Evolutionary conservation across 2,797 vertebrate genomes (phyloP), one percentile per base, ranked within the genome.

Genomic region (Distichodus sexfasciatus): DNA sequence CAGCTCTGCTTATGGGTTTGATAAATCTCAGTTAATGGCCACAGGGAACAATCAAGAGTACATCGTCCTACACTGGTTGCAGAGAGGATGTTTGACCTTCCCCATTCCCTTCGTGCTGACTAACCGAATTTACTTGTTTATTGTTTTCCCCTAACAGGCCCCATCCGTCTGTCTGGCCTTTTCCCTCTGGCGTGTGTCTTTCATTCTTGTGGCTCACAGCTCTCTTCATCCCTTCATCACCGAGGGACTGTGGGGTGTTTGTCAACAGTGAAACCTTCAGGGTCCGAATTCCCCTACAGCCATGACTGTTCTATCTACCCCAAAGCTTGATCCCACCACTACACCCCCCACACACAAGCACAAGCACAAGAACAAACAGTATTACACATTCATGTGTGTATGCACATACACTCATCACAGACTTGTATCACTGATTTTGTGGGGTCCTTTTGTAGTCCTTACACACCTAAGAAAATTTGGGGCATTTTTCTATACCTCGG

Each of bases 41-140:
- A 0, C 41, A 11, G 55, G 36, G 75, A 69, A 75, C 77, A 75
- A 81, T 60, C 71, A 38, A 69, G 71, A 66, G 71, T 46, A 70
- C 58, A 76, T 75, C 57, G 73, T 47, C 71, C 54, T 77, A 74
- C 76, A 81, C 77, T 81, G 81, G 83, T 71, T 81, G 83, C 69
- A 76, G 65, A 59, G 76, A 82, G 79, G 79, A 81, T 81, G 10
- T 35, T 64, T 76, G 84, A 89, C 85, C 86, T 85, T 67, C 43
- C 64, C 62, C 23, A 75, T 82, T 83, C 80, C 82, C 79, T 81
- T 19, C 28, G 60, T 75, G 80, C 79, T 81, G 69, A 69, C 74
- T 54, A 79, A 78, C 71, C n/a, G 55, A 77, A 79, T 75, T 74
- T 68, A 74, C 68, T 81, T 87, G 77, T 84, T 86, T 80, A 82